Evolutionary conservation across 1,140 invertebrate species (phyloP).

Genomic region (Periplaneta americana): DNA sequence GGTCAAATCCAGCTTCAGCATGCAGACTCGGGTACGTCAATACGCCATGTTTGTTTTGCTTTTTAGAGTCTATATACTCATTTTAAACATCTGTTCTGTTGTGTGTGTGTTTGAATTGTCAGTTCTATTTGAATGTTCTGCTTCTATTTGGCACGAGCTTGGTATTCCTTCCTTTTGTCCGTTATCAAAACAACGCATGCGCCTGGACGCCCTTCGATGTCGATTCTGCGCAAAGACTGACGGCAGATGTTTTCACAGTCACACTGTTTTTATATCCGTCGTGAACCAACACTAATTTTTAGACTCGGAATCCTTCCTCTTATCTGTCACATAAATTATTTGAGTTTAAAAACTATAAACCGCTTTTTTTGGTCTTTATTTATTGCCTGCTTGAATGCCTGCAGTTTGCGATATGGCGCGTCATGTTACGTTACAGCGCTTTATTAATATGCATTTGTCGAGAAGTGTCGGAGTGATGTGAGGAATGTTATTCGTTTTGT

Average conservation of each 20-base stretch:
- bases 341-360: neutral
- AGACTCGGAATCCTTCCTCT: neutral
- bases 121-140: neutral
- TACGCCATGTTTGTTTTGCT: neutral
- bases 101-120: neutral
- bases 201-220: neutral
- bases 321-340: neutral
- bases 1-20: slow-evolving; percentile 10
- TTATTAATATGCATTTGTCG: too few species aligned
- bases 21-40: slow-evolving; percentile 3
- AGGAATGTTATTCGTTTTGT: too few species aligned
- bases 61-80: neutral
- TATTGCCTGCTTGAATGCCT: neutral
- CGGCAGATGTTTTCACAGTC: neutral
- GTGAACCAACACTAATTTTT: neutral
- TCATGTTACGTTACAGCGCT: too few species aligned
- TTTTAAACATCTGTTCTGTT: neutral
- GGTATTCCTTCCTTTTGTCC: neutral
- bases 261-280: neutral
- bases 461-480: too few species aligned
- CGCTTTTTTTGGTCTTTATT: neutral
- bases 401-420: too few species aligned
- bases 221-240: too few species aligned
- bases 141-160: neutral
- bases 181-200: neutral